Base-by-base conservation (phyloP, 1,140 invertebrate species). In the Coboldia fuscipes region DNA sequence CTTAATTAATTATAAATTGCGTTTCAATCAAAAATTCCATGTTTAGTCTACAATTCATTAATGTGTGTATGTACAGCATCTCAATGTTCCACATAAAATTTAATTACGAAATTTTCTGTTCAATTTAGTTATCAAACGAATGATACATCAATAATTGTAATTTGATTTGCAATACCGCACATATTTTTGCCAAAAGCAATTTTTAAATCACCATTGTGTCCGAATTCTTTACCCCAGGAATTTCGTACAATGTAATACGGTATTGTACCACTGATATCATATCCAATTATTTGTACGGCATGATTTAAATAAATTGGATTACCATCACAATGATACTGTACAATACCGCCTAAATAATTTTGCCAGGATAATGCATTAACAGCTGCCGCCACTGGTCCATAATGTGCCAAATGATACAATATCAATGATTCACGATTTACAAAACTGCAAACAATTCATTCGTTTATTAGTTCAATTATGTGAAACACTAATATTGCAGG, bases 321-420 rank as follows among this genome's bases (percentile, higher is more conserved):
- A 4, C 64, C 63, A 30, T 71, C 66, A 57, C 82, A 86, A 45
- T 85, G 73, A 46, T 66, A 80, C 45, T 83, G 73, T 46, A 90
- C 82, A 22, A 86, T 66, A 2, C 84, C 85, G 1, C 79, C 81
- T 6, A 85, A 59, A 50, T 89, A 89, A 51, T 84, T 75, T 48
- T 86, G 78, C 85, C 85, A 90, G 2, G 72, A 72, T 10, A 75
- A 59, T 1, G 81, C 82, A 58, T 89, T 86, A 1, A 88, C 75
- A 0, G 77, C 76, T 2, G 70, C 79, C 1, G 72, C 64, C 0
- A 88, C 63, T 2, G 83, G 84, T 2, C 83, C 83, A 46, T 75
- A 66, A 26, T 48, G 59, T 6, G 68, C 73, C 18, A 89, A 42
- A 4, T 62, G 42, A 32, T 57, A 40, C 24, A 85, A 40, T 17